These are phyloP conservation scores for Brachionus rotundiformis DNA, from an alignment of 1,140 invertebrate species.

Conservation along the genomic window DNA sequence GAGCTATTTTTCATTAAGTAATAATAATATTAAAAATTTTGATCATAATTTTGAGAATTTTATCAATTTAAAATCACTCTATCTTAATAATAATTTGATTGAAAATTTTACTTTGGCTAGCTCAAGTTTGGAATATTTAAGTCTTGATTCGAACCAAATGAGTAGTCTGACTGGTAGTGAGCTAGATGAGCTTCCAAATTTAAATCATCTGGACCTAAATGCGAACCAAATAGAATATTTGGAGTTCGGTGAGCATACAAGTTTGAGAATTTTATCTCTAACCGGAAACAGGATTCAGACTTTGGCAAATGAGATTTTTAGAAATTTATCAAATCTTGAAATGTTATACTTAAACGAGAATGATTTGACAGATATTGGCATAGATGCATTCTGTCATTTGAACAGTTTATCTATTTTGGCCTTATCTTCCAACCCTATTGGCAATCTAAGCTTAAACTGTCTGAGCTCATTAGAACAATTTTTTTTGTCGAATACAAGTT, in stretches of 20 bases:
- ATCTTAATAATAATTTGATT: neutral
- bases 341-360: neutral
- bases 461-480: neutral
- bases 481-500: neutral
- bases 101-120: neutral
- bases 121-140: neutral
- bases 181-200: neutral
- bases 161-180: neutral
- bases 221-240: neutral
- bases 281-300: neutral
- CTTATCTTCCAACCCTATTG: neutral
- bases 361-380: neutral
- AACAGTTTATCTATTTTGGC: neutral
- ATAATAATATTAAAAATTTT: neutral
- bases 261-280: neutral
- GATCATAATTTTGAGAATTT: neutral
- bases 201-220: neutral
- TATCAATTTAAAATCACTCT: neutral
- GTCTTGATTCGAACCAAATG: neutral
- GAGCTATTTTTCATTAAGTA: neutral
- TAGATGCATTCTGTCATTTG: neutral
- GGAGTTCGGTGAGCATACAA: neutral
- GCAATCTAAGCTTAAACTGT: neutral
- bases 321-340: neutral
- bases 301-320: neutral